Conservation (phyloP, 2,113 vertebrate species). For the Madoqua kirkii region DNA sequence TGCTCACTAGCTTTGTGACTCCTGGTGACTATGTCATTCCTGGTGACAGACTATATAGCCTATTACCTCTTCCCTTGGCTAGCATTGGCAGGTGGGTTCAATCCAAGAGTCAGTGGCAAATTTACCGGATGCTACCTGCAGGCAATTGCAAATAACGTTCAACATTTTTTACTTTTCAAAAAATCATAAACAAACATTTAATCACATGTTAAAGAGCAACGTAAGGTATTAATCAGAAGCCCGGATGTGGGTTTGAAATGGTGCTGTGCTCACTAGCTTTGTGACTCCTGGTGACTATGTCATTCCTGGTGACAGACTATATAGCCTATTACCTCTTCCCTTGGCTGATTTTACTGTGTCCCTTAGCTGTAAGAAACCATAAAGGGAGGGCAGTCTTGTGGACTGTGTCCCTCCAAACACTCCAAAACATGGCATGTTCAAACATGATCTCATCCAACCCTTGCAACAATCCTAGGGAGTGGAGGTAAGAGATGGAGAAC, state of each 20-base stretch:
- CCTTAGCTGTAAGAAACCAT: neutral
- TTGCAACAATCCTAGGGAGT: neutral
- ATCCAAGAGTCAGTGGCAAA: neutral
- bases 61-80: neutral
- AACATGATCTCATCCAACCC: neutral
- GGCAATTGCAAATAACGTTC: neutral
- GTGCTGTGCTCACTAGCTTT: neutral
- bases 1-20: neutral
- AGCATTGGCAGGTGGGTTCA: neutral
- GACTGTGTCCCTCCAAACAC: neutral
- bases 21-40: neutral
- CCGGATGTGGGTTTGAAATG: neutral
- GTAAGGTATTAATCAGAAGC: neutral
- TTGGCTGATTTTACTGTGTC: neutral
- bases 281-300: neutral
- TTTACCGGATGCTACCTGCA: neutral
- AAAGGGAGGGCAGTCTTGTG: neutral
- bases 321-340: neutral
- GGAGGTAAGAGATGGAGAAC: neutral
- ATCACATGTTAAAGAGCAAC: neutral
- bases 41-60: neutral
- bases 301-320: neutral
- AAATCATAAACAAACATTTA: neutral
- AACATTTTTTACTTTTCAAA: neutral
- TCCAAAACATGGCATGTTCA: neutral